Base-by-base conservation (phyloP, 1,140 invertebrate species). In the Drosophila sulfurigaster region DNA sequence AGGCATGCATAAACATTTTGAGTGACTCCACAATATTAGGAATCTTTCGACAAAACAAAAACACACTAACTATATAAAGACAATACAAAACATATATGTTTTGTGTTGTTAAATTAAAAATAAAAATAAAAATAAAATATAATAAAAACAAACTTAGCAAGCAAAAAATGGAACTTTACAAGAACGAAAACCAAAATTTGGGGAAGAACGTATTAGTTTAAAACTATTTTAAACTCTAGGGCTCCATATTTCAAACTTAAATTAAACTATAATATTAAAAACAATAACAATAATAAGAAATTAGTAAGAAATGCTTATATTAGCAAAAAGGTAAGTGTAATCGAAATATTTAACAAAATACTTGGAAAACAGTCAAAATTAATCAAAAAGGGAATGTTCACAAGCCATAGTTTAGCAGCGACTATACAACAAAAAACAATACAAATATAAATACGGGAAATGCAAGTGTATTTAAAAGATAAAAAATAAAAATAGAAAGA, bases 181-280 rank as follows among this genome's bases (percentile, higher is more conserved):
- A 45, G 56, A 70, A 48, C 41, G 16, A 35, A 57, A 49, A 45
- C 28, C 45, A 51, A 46, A 80, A 77, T 71, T 25, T 62, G 59
- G 54, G 64, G 67, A 79, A 65, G 70, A 88, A 80, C 78, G 88
- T 80, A 87, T 87, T 87, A 83, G 82, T 81, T 90, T 77, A 69
- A 79, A 91, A 91, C 81, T 89, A 89, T 89, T 89, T 89, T 85
- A 89, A 87, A 91, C 78, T 87, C 78, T 91, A 91, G 89, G 90
- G 89, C 87, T 91, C 90, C 90, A 91, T 91, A 91, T 91, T 91
- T 85, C 78, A 83, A 20, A 25, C 38, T 5, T 72, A 82, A 87
- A 81, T 62, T 63, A 79, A 69, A 75, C 46, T 49, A 64, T 49
- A 70, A 67, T 79, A 60, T 32, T 63, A 64, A 56, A 59, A 77